Conservation (phyloP, 2,888 invertebrate genomes). For the Sinhomidia bicolor region DNA sequence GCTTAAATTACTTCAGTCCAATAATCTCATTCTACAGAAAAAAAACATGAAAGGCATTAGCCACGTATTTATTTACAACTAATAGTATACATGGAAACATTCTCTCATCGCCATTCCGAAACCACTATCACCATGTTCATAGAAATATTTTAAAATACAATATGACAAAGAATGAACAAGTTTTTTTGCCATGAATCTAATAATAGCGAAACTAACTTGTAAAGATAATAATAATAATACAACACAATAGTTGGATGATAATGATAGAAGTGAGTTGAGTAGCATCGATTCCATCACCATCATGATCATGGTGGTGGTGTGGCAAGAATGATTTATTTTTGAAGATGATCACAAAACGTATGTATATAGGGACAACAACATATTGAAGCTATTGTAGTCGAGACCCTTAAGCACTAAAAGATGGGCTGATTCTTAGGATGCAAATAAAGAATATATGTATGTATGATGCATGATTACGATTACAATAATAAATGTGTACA, state of each 20-base stretch:
- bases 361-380: too few species aligned
- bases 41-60: too few species aligned
- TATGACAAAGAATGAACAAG: neutral
- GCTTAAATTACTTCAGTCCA: too few species aligned
- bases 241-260: neutral
- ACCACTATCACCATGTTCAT: too few species aligned
- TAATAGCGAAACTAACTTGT: neutral
- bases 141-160: too few species aligned
- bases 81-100: too few species aligned
- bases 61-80: too few species aligned
- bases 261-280: too few species aligned
- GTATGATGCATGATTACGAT: constrained; percentile 30
- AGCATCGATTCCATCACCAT: too few species aligned
- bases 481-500: constrained; percentile 15
- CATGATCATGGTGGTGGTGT: neutral
- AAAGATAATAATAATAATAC: neutral
- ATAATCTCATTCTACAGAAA: too few species aligned
- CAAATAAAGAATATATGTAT: neutral
- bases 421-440: neutral
- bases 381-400: neutral
- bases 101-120: too few species aligned
- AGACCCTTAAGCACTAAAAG: neutral
- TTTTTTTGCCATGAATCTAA: neutral
- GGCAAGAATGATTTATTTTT: neutral
- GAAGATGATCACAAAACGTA: too few species aligned